phyloP scores from a whole-genome alignment of 2,113 vertebrate species.

The Naja naja region DNA sequence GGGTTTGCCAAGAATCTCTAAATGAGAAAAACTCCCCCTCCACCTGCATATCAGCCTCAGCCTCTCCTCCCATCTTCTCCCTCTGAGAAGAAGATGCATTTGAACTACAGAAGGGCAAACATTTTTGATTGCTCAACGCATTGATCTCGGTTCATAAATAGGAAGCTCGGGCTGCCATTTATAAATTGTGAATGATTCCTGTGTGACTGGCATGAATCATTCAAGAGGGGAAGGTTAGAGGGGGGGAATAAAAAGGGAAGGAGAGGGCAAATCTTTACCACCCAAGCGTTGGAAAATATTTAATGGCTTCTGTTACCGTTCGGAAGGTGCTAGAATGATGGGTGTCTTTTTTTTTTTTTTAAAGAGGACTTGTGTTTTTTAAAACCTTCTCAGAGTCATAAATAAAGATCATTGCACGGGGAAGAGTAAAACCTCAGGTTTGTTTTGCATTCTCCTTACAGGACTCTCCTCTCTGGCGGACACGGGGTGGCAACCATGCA shows the following conservation, averaged over 20 bases:
- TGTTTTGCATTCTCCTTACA: not conserved
- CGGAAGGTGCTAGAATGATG: slow-evolving; percentile 11
- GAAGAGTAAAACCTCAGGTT: slow-evolving; percentile 9
- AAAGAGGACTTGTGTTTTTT: no score
- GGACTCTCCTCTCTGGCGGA: slow-evolving; percentile 2
- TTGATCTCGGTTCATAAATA: slow-evolving; percentile 56
- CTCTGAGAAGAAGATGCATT: not conserved
- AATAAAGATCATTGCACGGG: slow-evolving; percentile 14
- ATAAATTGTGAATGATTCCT: slow-evolving; percentile 67
- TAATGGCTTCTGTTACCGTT: not conserved
- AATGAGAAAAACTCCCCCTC: not conserved
- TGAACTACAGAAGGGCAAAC: slow-evolving; percentile 54
- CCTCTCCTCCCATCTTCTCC: not conserved
- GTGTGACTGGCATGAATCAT: slow-evolving; percentile 60
- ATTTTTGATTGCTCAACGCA: slow-evolving; percentile 49
- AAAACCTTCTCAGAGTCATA: not conserved
- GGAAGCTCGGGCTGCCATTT: slow-evolving; percentile 65
- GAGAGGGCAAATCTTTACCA: slow-evolving; percentile 29
- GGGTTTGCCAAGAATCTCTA: not conserved
- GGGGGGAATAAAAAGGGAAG: no score
- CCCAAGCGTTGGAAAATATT: slow-evolving; percentile 45
- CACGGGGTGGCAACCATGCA: slow-evolving; percentile 26
- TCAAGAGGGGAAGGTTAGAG: not conserved
- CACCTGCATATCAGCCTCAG: no score
- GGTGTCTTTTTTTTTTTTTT: no score